Percentiles rank a stretch among this genome's conserved stretches.
Conservation (phyloP, 1,140 invertebrate genomes). For the Hirudo medicinalis region DNA sequence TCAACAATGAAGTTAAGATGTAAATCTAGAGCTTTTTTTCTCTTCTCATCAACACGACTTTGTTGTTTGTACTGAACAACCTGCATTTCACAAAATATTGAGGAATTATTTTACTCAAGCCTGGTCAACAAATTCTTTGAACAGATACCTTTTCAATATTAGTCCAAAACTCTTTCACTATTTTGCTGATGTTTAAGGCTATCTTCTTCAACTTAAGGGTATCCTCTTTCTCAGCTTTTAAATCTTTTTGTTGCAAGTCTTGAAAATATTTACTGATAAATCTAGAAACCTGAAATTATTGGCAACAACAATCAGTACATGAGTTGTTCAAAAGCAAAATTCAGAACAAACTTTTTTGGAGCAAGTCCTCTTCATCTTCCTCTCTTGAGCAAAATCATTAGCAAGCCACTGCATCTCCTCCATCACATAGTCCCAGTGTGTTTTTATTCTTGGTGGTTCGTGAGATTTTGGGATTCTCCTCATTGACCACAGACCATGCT, state of each 20-base stretch:
- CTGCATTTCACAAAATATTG: slow-evolving; percentile 37
- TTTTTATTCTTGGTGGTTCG: slow-evolving; percentile 73
- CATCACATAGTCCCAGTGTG: slow-evolving; percentile 96
- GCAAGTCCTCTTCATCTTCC: slow-evolving; percentile 90
- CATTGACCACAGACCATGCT: slow-evolving; percentile 81
- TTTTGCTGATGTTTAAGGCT: slow-evolving; percentile 76
- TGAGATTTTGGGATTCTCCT: slow-evolving; percentile 77
- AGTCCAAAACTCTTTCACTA: slow-evolving; percentile 84
- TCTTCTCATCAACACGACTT: slow-evolving; percentile 77
- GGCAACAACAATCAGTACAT: neutral
- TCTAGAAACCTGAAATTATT: slow-evolving; percentile 40
- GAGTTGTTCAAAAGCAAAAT: neutral
- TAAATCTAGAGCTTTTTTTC: slow-evolving; percentile 86
- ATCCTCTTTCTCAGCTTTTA: slow-evolving; percentile 80
- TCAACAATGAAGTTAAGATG: slow-evolving; percentile 96
- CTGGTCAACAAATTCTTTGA: neutral
- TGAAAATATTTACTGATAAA: slow-evolving; percentile 93
- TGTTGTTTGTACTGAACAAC: slow-evolving; percentile 88
- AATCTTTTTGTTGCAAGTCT: slow-evolving; percentile 74
- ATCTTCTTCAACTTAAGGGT: slow-evolving; percentile 70
- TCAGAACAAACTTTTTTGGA: slow-evolving; percentile 41
- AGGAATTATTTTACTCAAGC: neutral
- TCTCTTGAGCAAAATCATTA: slow-evolving; percentile 88
- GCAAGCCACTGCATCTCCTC: slow-evolving; percentile 98
- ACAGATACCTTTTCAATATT: slow-evolving; percentile 74